A percentile compares a stretch with the other conserved stretches of the same genome.
phyloP scores from a whole-genome alignment of 2,113 vertebrate genomes.

The Parotia lawesii region DNA sequence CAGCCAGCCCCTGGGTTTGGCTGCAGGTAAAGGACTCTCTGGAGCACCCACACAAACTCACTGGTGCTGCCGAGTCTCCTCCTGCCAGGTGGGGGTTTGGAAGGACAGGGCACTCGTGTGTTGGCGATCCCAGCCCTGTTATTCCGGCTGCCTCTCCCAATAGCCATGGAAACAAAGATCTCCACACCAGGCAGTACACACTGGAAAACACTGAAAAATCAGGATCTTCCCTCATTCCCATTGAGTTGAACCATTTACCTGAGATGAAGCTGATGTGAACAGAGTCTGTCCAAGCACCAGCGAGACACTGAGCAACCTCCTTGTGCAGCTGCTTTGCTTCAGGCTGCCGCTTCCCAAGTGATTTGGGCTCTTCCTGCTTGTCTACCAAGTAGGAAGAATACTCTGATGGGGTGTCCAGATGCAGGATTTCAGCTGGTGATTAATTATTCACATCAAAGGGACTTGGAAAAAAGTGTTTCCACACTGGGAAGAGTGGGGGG shows the following conservation, averaged over 20 bases:
- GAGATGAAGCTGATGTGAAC: not conserved
- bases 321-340: not conserved
- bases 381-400: not conserved
- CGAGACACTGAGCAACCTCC: not conserved
- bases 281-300: not conserved
- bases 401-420: not conserved
- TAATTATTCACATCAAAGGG: not conserved
- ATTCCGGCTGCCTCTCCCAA: not conserved
- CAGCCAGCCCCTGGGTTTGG: not conserved
- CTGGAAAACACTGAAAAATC: not conserved
- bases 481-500: not conserved
- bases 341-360: not conserved
- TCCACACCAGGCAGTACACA: not conserved
- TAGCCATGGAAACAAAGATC: not conserved
- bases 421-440: not conserved
- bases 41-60: not conserved
- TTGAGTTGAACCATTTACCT: accelerated
- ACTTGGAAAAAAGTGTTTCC: not conserved
- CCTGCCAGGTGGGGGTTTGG: not conserved
- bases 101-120: not conserved
- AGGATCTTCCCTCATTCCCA: not conserved
- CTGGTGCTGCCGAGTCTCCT: not conserved
- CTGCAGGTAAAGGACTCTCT: not conserved
- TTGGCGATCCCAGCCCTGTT: not conserved
- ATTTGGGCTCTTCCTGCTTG: not conserved